Conservation (phyloP, 2,888 invertebrate genomes). For the Caenorhabditis becei region DNA sequence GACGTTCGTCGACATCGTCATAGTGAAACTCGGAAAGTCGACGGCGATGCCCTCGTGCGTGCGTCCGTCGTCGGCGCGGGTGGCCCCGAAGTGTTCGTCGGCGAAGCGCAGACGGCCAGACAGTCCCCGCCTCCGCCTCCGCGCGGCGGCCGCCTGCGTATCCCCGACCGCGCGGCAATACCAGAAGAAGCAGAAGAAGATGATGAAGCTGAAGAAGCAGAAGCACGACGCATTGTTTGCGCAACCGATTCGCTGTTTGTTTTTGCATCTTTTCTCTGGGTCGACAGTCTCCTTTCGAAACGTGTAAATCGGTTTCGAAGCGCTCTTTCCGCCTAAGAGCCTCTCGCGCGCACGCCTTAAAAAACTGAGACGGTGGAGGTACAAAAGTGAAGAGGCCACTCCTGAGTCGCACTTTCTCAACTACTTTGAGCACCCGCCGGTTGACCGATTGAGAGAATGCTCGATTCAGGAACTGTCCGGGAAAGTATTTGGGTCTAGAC, state of each 20-base stretch:
- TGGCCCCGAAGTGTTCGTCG: slow-evolving; percentile 24
- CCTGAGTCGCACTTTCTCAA: slow-evolving; percentile 15
- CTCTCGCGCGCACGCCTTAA: slow-evolving; percentile 17
- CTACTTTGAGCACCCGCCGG: slow-evolving; percentile 16
- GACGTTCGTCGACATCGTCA: slow-evolving; percentile 25
- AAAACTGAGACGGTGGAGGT: slow-evolving; percentile 23
- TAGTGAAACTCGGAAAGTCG: slow-evolving; percentile 14
- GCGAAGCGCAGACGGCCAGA: slow-evolving; percentile 19
- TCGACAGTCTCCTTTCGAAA: slow-evolving; percentile 24
- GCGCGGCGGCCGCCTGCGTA: slow-evolving; percentile 13
- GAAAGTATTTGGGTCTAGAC: not conserved
- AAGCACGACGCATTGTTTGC: slow-evolving; percentile 55
- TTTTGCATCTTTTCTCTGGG: slow-evolving; percentile 24
- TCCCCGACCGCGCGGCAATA: slow-evolving; percentile 16
- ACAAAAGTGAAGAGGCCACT: slow-evolving; percentile 39
- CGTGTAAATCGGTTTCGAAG: slow-evolving; percentile 52
- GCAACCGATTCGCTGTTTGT: slow-evolving; percentile 35
- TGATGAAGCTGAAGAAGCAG: slow-evolving; percentile 10
- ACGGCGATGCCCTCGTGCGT: slow-evolving; percentile 22
- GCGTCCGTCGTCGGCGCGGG: slow-evolving; percentile 10
- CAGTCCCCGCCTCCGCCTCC: slow-evolving; percentile 29
- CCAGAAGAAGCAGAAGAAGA: slow-evolving; percentile 21
- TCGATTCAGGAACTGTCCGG: not conserved
- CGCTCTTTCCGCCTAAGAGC: slow-evolving; percentile 7
- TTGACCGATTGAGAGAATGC: not conserved